A percentile compares a stretch with the other conserved stretches of the same genome.
These are phyloP conservation scores for Ophraella communa DNA, from an alignment of 2,888 invertebrate genomes.

Conservation along the genomic window DNA sequence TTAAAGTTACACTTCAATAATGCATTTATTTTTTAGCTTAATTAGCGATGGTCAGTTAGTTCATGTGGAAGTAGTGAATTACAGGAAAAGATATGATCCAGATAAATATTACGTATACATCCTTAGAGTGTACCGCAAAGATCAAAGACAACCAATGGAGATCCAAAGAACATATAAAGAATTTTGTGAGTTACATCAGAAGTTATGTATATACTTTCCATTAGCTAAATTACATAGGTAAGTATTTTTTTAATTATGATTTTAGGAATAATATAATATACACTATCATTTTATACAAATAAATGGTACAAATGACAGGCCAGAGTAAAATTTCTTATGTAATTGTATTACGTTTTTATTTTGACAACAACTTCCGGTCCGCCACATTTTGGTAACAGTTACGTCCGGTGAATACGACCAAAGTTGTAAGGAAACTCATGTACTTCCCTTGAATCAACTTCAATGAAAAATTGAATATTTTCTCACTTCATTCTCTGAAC, in stretches of 20 bases:
- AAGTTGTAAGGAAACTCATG: too few species aligned
- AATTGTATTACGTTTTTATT: too few species aligned
- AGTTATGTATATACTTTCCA: conserved; percentile 90
- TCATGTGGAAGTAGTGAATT: conserved; percentile 84
- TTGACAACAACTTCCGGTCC: too few species aligned
- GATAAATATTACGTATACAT: conserved; percentile 98
- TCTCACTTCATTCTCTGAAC: too few species aligned
- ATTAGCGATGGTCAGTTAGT: conserved; percentile 88
- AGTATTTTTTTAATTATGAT: conserved; percentile 45
- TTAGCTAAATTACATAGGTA: conserved; percentile 89
- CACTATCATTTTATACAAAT: too few species aligned
- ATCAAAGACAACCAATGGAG: conserved; percentile 84
- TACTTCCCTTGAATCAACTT: too few species aligned
- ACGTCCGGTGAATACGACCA: too few species aligned
- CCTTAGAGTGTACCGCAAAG: conserved; percentile 80
- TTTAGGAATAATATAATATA: neutral
- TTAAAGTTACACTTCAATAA: conserved; percentile 12
- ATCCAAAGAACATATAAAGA: conserved; percentile 96
- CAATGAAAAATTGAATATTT: too few species aligned
- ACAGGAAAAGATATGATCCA: conserved; percentile 94
- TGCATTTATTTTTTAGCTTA: conserved; percentile 66
- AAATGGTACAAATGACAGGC: too few species aligned
- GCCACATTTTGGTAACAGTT: too few species aligned
- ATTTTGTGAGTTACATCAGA: conserved; percentile 95
- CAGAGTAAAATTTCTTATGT: too few species aligned